Base-by-base conservation (phyloP, 92 coral and sea anemone species). In the Epizoanthus ramosus region DNA sequence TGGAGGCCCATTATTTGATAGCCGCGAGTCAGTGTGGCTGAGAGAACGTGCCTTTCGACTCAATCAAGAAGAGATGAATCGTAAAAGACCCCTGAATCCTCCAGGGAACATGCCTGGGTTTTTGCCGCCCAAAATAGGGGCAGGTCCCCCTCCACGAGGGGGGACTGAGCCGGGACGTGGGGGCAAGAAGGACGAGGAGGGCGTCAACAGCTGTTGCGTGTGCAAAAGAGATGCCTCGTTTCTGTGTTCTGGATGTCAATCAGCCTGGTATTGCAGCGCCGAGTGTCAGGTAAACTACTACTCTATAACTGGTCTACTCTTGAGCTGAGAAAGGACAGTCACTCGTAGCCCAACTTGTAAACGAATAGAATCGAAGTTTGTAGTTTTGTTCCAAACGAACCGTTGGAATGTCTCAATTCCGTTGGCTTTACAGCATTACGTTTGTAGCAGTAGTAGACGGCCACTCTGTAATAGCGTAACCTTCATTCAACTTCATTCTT, bases 221-320 rank as follows among this genome's bases (percentile, higher is more conserved):
- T 97, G 99, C 64, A 89, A 91, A 23, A 88, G 98, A n/a, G 98
- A 97, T 54, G 98, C 99, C 35, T 94, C 99, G 41, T 97, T 97
- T 86, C 89, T 97, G 76, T 97, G 99, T 79, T 97, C 99, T 71
- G 99, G 99, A 16, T 97, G 99, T 65, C 98, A 97, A 72, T 92
- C 95, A 68, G 98, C 99, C 25, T 97, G 99, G 99, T 97, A 97
- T 81, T 97, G 99, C 85, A 94, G 99, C 79, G 74, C 97, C 10
- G 94, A 97, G 74, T 97, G 99, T 74, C 99, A 97, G 98, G 99
- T 97, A 71, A 87, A 85, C 56, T 60, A 50, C 9, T 50, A 10
- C 2, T 50, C 9, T 50, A 50, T 50, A 50, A 50, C 54, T 50
- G 16, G 50, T 43, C 9, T 43, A 43, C 8, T 10, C 0, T 8